Percentiles rank a stretch among this genome's conserved stretches.
phyloP scores from a whole-genome alignment of 2,113 vertebrate species.

The Aspiorhynchus laticeps region DNA sequence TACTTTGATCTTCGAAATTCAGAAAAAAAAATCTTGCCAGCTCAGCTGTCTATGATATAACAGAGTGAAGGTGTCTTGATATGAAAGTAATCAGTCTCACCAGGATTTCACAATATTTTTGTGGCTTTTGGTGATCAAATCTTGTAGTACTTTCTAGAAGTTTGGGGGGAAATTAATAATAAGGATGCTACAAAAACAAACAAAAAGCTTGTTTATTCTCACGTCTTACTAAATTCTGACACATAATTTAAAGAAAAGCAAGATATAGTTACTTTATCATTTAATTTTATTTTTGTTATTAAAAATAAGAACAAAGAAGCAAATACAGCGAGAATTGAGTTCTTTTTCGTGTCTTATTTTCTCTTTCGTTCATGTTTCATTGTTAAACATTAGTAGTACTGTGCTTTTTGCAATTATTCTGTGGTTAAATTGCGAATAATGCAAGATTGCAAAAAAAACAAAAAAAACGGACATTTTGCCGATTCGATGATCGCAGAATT shows the following conservation, averaged over 20 bases:
- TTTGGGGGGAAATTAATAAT: neutral
- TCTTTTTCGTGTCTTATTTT: neutral
- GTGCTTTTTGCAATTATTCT: neutral
- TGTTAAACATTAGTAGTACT: neutral
- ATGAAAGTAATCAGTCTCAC: neutral
- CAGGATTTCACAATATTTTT: neutral
- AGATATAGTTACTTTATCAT: neutral
- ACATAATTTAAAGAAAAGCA: neutral
- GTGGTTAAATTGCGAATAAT: too few species aligned
- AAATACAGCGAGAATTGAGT: neutral
- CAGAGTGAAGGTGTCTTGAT: neutral
- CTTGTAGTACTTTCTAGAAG: neutral
- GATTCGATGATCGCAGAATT: too few species aligned
- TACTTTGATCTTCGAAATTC: neutral
- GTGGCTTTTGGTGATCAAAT: neutral
- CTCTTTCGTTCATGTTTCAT: neutral
- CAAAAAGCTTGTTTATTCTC: too few species aligned
- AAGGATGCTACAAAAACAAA: neutral
- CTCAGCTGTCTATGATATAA: slow-evolving; percentile 20
- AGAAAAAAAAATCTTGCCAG: neutral
- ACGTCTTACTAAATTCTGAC: too few species aligned
- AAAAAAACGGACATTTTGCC: too few species aligned
- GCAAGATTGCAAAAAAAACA: neutral
- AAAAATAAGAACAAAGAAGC: neutral
- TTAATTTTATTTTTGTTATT: neutral